Evolutionary conservation across 2,113 vertebrate species (phyloP).

Genomic region (Ictidomys tridecemlineatus): DNA sequence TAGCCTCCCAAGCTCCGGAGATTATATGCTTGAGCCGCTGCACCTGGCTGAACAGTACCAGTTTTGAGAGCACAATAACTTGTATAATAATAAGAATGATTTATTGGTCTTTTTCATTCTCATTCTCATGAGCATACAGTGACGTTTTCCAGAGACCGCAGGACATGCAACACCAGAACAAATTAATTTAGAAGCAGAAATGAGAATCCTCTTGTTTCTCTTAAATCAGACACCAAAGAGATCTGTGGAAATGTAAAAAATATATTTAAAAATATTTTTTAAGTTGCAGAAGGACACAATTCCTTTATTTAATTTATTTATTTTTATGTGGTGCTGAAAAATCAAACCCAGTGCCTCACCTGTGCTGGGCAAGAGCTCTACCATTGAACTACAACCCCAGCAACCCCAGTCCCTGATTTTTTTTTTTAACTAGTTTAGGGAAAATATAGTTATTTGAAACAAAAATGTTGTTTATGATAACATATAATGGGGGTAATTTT

Average conservation of each 20-base stretch:
- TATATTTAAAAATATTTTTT: not conserved
- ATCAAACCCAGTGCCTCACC: no score
- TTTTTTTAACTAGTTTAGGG: not conserved
- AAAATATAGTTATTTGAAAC: not conserved
- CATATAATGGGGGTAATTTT: not conserved
- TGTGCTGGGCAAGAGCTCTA: no score
- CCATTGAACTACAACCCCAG: no score
- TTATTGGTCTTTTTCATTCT: not conserved
- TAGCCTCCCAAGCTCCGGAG: no score
- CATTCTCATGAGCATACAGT: not conserved
- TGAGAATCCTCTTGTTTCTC: not conserved
- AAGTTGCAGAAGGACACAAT: no score
- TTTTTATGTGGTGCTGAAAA: no score
- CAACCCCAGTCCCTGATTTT: not conserved
- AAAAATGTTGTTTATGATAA: not conserved
- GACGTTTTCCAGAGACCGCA: not conserved
- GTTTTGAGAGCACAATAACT: not conserved
- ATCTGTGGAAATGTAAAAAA: not conserved
- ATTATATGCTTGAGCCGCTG: no score
- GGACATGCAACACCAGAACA: not conserved
- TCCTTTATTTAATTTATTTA: no score
- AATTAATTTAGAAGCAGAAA: not conserved
- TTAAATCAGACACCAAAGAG: not conserved
- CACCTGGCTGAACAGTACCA: not conserved
- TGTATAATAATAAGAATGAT: not conserved